Evolutionary conservation across 2,888 invertebrate species (phyloP).

Genomic region (Stenurella melanura): DNA sequence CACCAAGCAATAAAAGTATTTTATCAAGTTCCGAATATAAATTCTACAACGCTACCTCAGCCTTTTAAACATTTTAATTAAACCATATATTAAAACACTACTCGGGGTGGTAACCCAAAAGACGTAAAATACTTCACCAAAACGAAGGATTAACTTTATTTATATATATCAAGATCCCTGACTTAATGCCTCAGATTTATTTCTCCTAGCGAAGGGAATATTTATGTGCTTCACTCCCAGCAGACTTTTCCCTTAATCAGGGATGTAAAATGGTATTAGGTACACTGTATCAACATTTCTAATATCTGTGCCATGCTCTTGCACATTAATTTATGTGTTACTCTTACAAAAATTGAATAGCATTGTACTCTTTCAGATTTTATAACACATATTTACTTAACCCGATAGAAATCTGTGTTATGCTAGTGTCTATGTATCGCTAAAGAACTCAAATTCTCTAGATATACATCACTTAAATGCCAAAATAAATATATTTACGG

Average conservation of each 20-base stretch:
- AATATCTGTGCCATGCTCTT: neutral
- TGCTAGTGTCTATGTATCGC: neutral
- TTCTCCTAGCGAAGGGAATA: neutral
- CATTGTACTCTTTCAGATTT: neutral
- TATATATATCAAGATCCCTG: conserved; percentile 1
- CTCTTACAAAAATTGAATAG: neutral
- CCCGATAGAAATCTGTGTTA: neutral
- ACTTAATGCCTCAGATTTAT: neutral
- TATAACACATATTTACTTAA: neutral
- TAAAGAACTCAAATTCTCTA: too few species aligned
- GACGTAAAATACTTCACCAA: neutral
- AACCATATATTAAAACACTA: neutral
- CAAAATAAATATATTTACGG: too few species aligned
- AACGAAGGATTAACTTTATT: neutral
- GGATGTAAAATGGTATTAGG: neutral
- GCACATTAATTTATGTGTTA: neutral
- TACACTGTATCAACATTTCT: neutral
- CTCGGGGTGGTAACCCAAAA: neutral
- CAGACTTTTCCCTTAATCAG: neutral
- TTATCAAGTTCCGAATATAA: neutral
- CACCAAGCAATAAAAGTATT: neutral
- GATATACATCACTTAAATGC: too few species aligned
- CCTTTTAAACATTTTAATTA: neutral
- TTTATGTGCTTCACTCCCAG: neutral
- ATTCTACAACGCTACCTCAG: neutral